phyloP scores from a whole-genome alignment of 2,113 vertebrate species.

The Balaeniceps rex region DNA sequence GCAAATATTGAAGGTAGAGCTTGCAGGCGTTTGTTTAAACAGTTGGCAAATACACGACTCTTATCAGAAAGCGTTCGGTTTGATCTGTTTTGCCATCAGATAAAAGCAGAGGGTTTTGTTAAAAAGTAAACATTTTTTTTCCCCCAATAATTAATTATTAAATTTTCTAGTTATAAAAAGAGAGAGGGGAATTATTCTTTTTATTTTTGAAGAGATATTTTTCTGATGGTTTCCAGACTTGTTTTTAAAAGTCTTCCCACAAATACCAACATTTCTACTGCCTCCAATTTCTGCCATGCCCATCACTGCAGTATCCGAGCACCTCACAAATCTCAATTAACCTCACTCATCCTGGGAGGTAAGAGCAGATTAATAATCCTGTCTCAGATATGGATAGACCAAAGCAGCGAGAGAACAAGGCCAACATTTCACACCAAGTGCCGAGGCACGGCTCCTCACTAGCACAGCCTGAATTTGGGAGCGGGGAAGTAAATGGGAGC shows the following conservation, averaged over 20 bases:
- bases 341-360: not conserved
- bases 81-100: slow-evolving; percentile 13
- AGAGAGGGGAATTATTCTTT: not conserved
- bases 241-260: not conserved
- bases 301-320: not conserved
- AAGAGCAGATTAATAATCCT: slow-evolving; percentile 24
- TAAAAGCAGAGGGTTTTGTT: not conserved
- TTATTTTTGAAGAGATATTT: not conserved
- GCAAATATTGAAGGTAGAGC: slow-evolving; percentile 11
- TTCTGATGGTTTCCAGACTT: not conserved
- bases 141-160: not conserved
- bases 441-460: not conserved
- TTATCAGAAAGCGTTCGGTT: not conserved
- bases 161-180: not conserved
- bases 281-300: not conserved
- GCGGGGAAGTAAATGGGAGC: not conserved
- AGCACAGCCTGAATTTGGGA: not conserved
- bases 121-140: not conserved
- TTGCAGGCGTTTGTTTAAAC: not conserved
- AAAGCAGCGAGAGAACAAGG: not conserved
- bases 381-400: not conserved
- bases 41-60: not conserved
- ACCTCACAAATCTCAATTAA: slow-evolving; percentile 52
- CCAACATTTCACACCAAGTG: accelerated
- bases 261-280: not conserved